These are phyloP conservation scores for Cepaea nemoralis DNA, from an alignment of 1,140 invertebrate species.

Conservation along the genomic window DNA sequence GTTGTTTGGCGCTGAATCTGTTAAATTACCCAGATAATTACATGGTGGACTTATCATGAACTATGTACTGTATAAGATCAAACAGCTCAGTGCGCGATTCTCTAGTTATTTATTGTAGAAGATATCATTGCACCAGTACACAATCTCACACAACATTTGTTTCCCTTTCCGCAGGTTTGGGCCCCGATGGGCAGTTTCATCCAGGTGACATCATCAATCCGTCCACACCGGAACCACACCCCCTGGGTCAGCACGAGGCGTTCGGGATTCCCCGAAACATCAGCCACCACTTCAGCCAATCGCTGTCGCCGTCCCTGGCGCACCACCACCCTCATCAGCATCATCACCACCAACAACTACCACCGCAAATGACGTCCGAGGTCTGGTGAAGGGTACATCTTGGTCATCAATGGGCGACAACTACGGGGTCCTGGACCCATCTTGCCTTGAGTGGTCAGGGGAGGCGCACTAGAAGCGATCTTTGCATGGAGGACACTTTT, in stretches of 20 bases:
- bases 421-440: too few relatives aligned
- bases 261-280: constrained; percentile 15
- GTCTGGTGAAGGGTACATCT: constrained; percentile 25
- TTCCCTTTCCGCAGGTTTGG: constrained; percentile 12
- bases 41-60: too few relatives aligned
- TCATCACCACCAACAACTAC: constrained; percentile 24
- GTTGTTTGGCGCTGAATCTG: too few relatives aligned
- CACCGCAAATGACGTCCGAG: constrained; percentile 34
- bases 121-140: too few relatives aligned
- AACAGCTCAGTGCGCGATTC: too few relatives aligned
- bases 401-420: background rate
- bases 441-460: too few relatives aligned
- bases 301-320: constrained; percentile 32
- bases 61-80: too few relatives aligned
- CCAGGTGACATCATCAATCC: constrained; percentile 29
- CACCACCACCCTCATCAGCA: constrained; percentile 37
- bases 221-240: constrained; percentile 31
- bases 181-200: constrained; percentile 32
- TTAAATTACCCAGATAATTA: too few relatives aligned
- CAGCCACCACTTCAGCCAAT: constrained; percentile 36
- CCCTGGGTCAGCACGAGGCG: constrained; percentile 5
- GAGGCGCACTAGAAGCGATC: too few relatives aligned
- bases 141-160: too few relatives aligned
- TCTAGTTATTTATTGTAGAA: too few relatives aligned
- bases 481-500: too few relatives aligned